Conservation (phyloP, 2,113 vertebrate genomes). For the Megaceryle maxima region DNA sequence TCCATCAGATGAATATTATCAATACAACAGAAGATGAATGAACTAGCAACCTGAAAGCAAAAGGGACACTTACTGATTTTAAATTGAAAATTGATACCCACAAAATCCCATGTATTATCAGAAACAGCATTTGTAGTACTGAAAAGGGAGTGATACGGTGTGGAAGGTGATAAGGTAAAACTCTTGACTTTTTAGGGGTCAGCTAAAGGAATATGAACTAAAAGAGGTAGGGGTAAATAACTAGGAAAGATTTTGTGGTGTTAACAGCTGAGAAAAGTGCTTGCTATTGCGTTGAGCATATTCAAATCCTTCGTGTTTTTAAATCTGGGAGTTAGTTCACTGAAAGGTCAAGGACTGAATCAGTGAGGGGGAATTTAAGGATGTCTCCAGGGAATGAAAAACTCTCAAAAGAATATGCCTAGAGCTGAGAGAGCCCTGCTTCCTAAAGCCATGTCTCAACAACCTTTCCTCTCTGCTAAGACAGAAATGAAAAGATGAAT, state of each 20-base stretch:
- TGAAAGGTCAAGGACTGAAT: background rate
- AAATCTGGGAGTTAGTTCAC: constrained; percentile 13
- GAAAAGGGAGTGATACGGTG: background rate
- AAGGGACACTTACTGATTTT: background rate
- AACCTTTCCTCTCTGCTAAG: background rate
- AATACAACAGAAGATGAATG: background rate
- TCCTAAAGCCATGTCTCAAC: background rate
- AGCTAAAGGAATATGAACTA: background rate
- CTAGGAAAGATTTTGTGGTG: background rate
- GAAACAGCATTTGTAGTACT: background rate
- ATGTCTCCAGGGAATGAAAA: background rate
- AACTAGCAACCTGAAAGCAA: background rate
- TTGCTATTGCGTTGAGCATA: background rate
- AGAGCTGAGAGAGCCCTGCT: background rate
- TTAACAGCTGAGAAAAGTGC: background rate
- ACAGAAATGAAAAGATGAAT: background rate
- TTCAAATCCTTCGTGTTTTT: background rate
- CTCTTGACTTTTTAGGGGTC: background rate
- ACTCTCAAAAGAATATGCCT: background rate
- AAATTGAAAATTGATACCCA: background rate
- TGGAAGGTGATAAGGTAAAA: background rate
- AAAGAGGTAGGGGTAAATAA: background rate
- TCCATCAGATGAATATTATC: background rate
- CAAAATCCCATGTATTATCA: background rate
- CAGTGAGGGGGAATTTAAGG: background rate